phyloP scores from a whole-genome alignment of 2,797 vertebrate genomes.

The Crypturellus tataupa region DNA sequence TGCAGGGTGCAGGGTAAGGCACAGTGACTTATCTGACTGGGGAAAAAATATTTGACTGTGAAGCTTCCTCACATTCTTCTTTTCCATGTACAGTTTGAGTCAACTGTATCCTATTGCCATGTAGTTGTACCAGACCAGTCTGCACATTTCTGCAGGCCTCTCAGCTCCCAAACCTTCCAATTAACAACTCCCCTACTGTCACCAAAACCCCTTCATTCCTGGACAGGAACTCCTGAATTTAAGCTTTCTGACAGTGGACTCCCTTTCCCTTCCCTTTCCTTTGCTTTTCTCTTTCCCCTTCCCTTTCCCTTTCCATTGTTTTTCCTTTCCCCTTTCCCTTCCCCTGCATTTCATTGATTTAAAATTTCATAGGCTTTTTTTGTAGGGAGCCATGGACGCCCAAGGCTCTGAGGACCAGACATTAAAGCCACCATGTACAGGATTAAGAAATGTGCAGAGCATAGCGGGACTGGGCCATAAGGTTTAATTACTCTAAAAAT shows the following conservation, averaged over 20 bases:
- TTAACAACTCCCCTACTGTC: background rate
- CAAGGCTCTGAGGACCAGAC: background rate
- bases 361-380: background rate
- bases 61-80: background rate
- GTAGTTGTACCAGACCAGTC: background rate
- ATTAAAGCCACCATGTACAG: background rate
- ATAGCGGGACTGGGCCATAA: no score
- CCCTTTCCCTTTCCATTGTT: no score
- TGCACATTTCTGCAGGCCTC: slow-evolving; percentile 10
- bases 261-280: background rate
- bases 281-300: background rate
- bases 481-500: background rate
- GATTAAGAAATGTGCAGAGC: background rate
- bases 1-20: background rate
- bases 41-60: background rate
- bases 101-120: background rate
- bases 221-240: background rate
- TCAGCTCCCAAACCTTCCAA: background rate
- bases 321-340: no score
- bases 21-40: background rate
- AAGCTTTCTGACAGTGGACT: background rate
- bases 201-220: background rate
- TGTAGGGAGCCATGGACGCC: background rate
- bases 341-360: background rate
- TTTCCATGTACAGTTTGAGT: background rate